phyloP scores from a whole-genome alignment of 1,140 invertebrate genomes.

The Cydia pomonella region DNA sequence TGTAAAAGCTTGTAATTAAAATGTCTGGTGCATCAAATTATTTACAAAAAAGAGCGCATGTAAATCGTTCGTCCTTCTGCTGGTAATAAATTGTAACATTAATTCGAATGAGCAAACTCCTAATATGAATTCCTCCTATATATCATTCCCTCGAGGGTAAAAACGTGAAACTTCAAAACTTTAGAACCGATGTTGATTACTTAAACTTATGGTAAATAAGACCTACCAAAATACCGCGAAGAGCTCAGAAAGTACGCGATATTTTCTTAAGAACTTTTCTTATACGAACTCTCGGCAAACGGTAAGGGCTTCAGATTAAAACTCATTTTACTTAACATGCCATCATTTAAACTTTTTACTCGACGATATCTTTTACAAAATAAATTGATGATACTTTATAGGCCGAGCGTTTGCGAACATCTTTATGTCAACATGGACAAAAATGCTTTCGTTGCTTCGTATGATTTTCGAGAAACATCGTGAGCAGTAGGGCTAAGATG shows the following conservation, averaged over 20 bases:
- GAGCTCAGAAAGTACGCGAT: not conserved
- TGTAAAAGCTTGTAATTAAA: no score
- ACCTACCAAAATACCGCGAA: not conserved
- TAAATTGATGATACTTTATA: no score
- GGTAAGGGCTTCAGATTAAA: not conserved
- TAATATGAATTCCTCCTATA: not conserved
- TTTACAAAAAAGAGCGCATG: no score
- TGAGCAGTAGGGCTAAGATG: no score
- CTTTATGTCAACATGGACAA: no score
- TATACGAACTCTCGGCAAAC: not conserved
- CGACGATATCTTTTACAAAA: not conserved
- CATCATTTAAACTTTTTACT: not conserved
- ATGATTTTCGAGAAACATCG: no score
- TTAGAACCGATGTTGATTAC: conserved; percentile 3
- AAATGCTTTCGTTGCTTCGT: no score
- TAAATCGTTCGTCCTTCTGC: no score
- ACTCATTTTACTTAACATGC: not conserved
- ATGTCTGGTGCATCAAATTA: no score
- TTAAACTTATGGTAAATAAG: not conserved
- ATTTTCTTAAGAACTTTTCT: not conserved
- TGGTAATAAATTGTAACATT: no score
- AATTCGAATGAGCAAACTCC: no score
- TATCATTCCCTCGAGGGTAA: not conserved
- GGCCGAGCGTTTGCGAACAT: no score
- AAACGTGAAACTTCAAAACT: not conserved